Conservation (phyloP, 2,113 vertebrate species). For the Mungos mungo region DNA sequence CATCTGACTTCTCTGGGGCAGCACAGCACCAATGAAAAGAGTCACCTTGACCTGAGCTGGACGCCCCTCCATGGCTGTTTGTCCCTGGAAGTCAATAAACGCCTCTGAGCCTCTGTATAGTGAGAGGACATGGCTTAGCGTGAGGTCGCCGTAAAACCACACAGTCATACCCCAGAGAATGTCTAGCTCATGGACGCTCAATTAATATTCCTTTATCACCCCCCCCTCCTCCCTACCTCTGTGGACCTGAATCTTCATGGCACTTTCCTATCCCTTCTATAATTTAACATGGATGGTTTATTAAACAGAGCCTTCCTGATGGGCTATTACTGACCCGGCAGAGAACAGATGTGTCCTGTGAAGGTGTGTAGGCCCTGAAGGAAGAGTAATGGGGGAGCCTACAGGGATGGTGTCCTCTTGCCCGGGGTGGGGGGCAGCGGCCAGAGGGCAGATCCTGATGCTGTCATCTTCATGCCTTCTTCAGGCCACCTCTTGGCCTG, state of each 20-base stretch:
- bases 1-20: not conserved
- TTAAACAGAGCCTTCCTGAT: constrained; percentile 68
- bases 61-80: not conserved
- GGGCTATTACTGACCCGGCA: constrained; percentile 55
- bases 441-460: not conserved
- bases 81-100: not conserved
- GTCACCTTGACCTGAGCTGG: not conserved
- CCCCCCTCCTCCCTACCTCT: not conserved
- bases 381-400: not conserved
- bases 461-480: not conserved
- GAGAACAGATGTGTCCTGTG: constrained; percentile 7
- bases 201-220: not conserved
- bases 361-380: not conserved
- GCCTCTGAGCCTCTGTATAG: not conserved
- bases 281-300: constrained; percentile 68
- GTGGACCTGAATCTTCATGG: not conserved
- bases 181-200: not conserved
- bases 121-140: not conserved
- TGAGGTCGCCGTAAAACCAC: not conserved
- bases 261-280: constrained; percentile 56
- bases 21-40: not conserved
- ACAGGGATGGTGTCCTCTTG: not conserved
- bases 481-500: not conserved
- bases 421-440: not conserved
- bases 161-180: not conserved